Evolutionary conservation across 2,113 vertebrate genomes (phyloP).

Genomic region (Indicator indicator): DNA sequence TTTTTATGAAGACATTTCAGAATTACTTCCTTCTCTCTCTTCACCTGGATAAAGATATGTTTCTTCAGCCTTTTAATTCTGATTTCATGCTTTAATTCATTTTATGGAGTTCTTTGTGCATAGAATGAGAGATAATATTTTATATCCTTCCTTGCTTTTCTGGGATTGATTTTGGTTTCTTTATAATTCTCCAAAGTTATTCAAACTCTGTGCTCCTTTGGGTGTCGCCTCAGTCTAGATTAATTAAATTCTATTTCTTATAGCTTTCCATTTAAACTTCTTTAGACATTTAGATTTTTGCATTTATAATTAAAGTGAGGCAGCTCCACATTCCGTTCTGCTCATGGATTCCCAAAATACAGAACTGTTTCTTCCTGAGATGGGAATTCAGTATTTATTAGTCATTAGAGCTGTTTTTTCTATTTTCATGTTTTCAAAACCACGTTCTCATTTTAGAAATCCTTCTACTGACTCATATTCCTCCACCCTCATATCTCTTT

Average conservation of each 20-base stretch:
- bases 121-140: background rate
- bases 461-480: constrained; percentile 39
- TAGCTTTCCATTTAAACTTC: background rate
- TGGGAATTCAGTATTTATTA: constrained; percentile 27
- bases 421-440: constrained; percentile 3
- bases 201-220: background rate
- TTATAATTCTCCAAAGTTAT: background rate
- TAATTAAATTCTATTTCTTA: background rate
- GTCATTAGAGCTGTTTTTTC: background rate
- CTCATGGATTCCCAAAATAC: background rate
- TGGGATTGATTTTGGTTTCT: background rate
- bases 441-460: constrained; percentile 12
- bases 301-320: background rate
- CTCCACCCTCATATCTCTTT: background rate
- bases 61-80: background rate
- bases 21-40: background rate
- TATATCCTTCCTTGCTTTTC: background rate
- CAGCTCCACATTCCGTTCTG: background rate
- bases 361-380: constrained; percentile 3
- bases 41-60: background rate
- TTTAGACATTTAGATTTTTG: background rate
- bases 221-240: background rate
- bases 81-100: background rate
- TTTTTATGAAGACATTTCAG: background rate
- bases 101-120: background rate